Conservation (phyloP, 2,888 invertebrate genomes). For the Chloroclystis v-ata region DNA sequence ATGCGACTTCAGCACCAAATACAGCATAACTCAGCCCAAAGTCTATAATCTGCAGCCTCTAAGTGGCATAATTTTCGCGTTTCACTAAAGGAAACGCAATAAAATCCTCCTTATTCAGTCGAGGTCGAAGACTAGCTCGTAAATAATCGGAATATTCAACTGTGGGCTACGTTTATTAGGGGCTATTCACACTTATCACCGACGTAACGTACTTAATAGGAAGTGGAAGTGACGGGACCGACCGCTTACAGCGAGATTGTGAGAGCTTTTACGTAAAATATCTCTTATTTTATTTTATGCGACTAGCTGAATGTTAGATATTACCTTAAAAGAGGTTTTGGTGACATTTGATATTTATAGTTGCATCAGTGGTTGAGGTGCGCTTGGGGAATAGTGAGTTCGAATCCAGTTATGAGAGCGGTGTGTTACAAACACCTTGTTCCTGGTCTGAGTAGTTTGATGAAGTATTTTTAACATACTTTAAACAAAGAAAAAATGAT, state of each 20-base stretch:
- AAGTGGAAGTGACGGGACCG: constrained; percentile 1
- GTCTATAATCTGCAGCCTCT: neutral
- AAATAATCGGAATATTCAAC: constrained; percentile 58
- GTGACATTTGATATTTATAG: neutral
- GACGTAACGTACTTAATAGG: neutral
- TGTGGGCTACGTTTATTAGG: constrained; percentile 26
- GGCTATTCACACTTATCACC: constrained; percentile 10
- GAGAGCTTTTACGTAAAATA: neutral
- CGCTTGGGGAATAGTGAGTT: too few relatives aligned
- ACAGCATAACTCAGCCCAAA: neutral
- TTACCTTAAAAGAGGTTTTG: neutral
- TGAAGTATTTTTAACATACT: too few relatives aligned
- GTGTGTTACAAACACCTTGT: too few relatives aligned
- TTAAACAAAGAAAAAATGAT: too few relatives aligned
- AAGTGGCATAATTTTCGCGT: constrained; percentile 38
- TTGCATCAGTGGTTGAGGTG: too few relatives aligned
- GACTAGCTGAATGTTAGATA: neutral
- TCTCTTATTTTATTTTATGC: neutral
- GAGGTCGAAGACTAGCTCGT: constrained; percentile 40
- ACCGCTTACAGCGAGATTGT: neutral
- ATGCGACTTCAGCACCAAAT: neutral
- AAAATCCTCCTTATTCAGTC: constrained; percentile 46
- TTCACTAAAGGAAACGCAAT: constrained; percentile 45
- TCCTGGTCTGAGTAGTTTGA: too few relatives aligned
- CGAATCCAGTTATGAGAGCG: too few relatives aligned